Base-by-base conservation (phyloP, 1,140 invertebrate genomes). In the Agraylea sexmaculata region DNA sequence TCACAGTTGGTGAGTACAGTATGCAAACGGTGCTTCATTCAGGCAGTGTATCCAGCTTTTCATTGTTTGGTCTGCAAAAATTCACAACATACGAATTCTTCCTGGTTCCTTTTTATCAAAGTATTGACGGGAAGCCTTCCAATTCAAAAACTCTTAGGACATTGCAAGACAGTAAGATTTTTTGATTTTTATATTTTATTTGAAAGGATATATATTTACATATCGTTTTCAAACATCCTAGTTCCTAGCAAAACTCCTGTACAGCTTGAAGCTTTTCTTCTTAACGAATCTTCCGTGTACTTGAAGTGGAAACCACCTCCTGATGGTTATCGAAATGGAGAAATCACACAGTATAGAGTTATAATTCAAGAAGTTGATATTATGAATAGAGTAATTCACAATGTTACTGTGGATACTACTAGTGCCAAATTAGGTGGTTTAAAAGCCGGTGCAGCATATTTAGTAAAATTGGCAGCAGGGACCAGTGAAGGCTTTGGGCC, bases 301-400 rank as follows among this genome's bases (percentile, higher is more conserved):
- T 64, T 91, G 27, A 79, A 83, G 58, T 92, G 87, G 87, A 77
- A 79, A 49, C 74, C 83, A 15, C 86, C 85, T 8, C 71, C 80
- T 31, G 45, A 65, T 10, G 62, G 73, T 43, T 68, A 78, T 25
- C 71, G 80, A 46, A 85, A 89, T 66, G 86, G 86, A 37, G 64
- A 74, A 45, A 68, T 87, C 2, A 59, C 64, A 44, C 73, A 72
- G 13, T 81, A 77, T 52, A 58, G 55, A 37, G 52, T 65, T 1
- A 54, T 64, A 18, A 50, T 65, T 1, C 44, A 37, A 19, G 45
- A 45, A 15, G 25, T 20, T 20, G 35, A 18, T 11, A 37, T 16
- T 6, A 37, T 35, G 6, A 16, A 30, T 3, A n/a, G n/a, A 3
- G 29, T 49, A 1, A 23, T 49, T 1, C 40, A 49, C 29, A 49